Conservation (phyloP, 2,113 vertebrate genomes). For the Oreochromis tanganicae region DNA sequence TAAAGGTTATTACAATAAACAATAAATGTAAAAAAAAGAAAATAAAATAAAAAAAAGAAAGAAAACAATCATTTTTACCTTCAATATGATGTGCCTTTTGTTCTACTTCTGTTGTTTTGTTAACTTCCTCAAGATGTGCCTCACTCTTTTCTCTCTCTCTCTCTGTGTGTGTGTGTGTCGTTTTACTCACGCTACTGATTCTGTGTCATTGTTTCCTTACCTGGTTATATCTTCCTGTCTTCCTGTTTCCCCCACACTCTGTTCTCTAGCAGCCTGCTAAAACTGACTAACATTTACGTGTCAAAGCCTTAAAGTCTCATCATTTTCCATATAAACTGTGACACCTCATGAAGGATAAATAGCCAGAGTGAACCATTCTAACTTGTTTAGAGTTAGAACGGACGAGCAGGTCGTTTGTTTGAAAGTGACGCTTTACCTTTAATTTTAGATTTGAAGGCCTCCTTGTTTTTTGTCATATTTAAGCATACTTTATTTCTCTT, state of each 20-base stretch:
- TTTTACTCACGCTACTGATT: not conserved
- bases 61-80: conserved; percentile 22
- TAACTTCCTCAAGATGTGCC: conserved; percentile 19
- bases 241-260: conserved; percentile 29
- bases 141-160: not conserved
- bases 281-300: not conserved
- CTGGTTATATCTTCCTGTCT: conserved; percentile 40
- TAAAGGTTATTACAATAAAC: not conserved
- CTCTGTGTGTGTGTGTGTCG: not conserved
- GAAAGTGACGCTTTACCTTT: not conserved
- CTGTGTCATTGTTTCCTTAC: conserved; percentile 63
- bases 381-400: not conserved
- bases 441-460: not conserved
- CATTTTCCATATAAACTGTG: conserved; percentile 26
- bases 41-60: not conserved
- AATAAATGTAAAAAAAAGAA: not conserved
- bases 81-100: not conserved
- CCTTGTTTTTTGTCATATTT: not conserved
- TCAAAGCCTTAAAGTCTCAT: not conserved
- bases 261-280: not conserved
- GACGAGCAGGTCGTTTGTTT: not conserved
- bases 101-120: not conserved
- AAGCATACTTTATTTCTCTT: not conserved
- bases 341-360: not conserved
- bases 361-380: not conserved